These are phyloP conservation scores for Drosophila paranaensis DNA, from an alignment of 2,888 invertebrate species.

Conservation along the genomic window DNA sequence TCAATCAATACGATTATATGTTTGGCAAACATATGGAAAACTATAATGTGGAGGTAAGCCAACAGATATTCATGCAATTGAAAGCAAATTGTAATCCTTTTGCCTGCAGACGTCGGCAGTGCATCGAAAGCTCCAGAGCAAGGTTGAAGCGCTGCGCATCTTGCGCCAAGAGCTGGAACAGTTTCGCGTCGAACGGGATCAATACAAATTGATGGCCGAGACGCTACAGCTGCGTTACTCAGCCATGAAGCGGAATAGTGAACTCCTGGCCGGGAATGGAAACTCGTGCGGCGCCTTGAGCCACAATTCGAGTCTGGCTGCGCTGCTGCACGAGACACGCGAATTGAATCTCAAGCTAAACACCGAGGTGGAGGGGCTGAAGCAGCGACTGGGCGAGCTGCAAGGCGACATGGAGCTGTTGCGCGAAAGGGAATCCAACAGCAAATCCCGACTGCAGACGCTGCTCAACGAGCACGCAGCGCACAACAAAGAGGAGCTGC, in stretches of 20 bases:
- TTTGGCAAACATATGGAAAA: constrained; percentile 85
- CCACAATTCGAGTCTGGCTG: constrained; percentile 86
- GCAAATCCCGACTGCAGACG: constrained; percentile 44
- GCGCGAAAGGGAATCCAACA: constrained; percentile 82
- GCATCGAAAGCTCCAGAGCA: constrained; percentile 91
- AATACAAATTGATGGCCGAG: constrained; percentile 92
- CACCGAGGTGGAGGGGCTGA: constrained; percentile 88
- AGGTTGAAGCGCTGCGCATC: constrained; percentile 92
- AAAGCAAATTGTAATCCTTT: not conserved
- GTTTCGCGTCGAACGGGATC: constrained; percentile 91
- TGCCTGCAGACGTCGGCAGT: constrained; percentile 87
- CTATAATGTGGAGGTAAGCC: constrained; percentile 84
- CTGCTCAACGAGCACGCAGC: constrained; percentile 53
- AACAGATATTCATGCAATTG: rapidly evolving
- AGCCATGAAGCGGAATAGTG: constrained; percentile 84
- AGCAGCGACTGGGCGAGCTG: constrained; percentile 89
- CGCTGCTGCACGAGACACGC: constrained; percentile 87
- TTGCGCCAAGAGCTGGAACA: constrained; percentile 91
- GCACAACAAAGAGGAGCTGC: constrained; percentile 70
- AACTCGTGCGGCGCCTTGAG: constrained; percentile 59
- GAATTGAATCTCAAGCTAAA: constrained; percentile 87
- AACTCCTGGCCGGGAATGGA: constrained; percentile 60
- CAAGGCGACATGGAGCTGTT: constrained; percentile 89
- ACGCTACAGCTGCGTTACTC: constrained; percentile 88
- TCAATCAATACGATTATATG: constrained; percentile 75